phyloP scores from a whole-genome alignment of 2,888 invertebrate species.

The Ormyrus nitidulus region DNA sequence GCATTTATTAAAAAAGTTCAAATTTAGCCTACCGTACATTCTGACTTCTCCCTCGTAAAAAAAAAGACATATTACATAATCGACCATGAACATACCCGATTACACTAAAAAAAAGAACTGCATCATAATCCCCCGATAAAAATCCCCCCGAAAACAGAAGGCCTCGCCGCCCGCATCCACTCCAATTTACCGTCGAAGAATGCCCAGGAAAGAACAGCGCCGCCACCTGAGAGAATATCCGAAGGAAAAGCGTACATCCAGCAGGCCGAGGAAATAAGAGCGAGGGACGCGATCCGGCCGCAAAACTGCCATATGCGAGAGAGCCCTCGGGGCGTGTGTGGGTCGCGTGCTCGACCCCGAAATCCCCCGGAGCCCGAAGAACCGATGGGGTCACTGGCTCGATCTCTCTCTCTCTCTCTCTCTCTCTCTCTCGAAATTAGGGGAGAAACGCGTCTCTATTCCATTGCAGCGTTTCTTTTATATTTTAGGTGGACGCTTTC shows the following conservation, averaged over 20 bases:
- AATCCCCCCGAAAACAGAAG: constrained; percentile 37
- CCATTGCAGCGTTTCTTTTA: not conserved
- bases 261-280: not conserved
- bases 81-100: not conserved
- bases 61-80: too few relatives aligned
- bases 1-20: too few relatives aligned
- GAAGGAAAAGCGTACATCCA: not conserved
- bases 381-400: constrained; percentile 40
- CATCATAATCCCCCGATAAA: not conserved
- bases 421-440: not conserved
- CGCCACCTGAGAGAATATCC: not conserved
- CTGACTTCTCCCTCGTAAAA: too few relatives aligned
- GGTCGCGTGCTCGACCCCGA: constrained; percentile 41
- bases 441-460: not conserved
- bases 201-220: constrained; percentile 29
- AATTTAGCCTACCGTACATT: too few relatives aligned
- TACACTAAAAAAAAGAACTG: not conserved
- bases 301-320: not conserved
- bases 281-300: not conserved
- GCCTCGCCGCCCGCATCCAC: too few relatives aligned
- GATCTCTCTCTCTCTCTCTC: not conserved
- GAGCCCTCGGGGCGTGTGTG: constrained; percentile 26
- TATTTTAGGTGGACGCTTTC: constrained; percentile 11
- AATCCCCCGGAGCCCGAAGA: constrained; percentile 9
- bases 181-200: not conserved